Percentiles rank a stretch among this genome's conserved stretches.
Evolutionary conservation across 2,797 vertebrate species (phyloP).

Genomic region (Arctocebus calabarensis): DNA sequence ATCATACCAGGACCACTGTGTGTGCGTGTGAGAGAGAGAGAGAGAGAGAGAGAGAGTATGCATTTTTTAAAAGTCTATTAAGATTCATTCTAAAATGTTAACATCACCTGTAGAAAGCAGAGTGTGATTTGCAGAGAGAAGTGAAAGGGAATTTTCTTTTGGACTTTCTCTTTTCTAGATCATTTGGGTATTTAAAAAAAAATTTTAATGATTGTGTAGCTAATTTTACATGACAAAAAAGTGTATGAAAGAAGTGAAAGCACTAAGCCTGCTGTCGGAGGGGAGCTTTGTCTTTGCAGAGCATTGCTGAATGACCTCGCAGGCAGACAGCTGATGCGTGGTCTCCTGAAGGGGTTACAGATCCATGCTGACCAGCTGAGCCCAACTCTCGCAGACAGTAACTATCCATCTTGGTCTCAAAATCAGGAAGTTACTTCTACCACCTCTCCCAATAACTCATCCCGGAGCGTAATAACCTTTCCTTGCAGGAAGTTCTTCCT

Average conservation of each 20-base stretch:
- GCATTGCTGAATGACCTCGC: neutral
- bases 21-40: too few relatives aligned
- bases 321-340: neutral
- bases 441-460: constrained; percentile 48
- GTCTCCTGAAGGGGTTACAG: constrained; percentile 9
- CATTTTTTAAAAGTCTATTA: neutral
- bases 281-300: neutral
- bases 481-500: constrained; percentile 79
- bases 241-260: neutral
- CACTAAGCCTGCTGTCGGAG: neutral
- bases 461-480: constrained; percentile 53
- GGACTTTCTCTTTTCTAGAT: neutral
- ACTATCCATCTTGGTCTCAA: constrained; percentile 75
- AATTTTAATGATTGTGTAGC: neutral
- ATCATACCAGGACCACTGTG: neutral
- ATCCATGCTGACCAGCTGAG: neutral
- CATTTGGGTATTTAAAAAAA: neutral
- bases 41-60: too few relatives aligned
- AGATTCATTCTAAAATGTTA: neutral
- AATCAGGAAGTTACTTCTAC: constrained; percentile 75
- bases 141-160: neutral
- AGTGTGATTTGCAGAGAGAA: neutral
- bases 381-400: neutral
- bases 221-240: neutral
- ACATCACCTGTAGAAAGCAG: neutral